Evolutionary conservation across 1,140 invertebrate genomes (phyloP), one percentile per base, ranked within the genome.

Genomic region (Heliconius hermathena): DNA sequence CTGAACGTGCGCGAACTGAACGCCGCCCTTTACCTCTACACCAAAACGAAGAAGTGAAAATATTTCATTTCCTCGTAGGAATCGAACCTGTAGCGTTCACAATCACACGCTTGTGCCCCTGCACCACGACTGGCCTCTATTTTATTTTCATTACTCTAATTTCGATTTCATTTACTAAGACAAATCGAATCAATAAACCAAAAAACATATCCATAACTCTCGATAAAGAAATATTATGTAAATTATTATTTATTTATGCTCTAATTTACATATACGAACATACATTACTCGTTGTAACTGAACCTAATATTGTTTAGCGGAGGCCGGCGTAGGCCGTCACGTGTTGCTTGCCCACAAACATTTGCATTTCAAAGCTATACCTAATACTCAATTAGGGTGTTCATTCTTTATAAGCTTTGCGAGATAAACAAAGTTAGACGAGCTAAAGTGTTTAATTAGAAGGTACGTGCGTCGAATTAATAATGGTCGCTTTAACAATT

Each of bases 321-420:
- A 70, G 46, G 70, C 76, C 57, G 77, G 52, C 57, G 74, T 73
- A 74, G 33, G 36, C 72, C 81, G 66, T 71, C 78, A 78, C 79
- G 78, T 82, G 81, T 80, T 91, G 88, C 86, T 83, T 85, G 83
- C 81, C 87, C 86, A 84, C 77, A 70, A 33, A 71, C 83, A 92
- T 92, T 91, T 89, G 88, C 90, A 92, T 92, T 81, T 88, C 90
- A 92, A 92, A 92, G 90, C 87, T 81, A 74, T 71, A 78, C 81
- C 85, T 87, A 84, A 83, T 84, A 86, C 85, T 84, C 88, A 86
- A 89, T 91, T 89, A 89, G 83, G 82, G 75, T 80, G 41, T 76
- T 75, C 80, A 54, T 81, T 74, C 79, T 81, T 81, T 78, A 81
- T 74, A 76, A 66, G 52, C 76, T 70, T 81, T 74, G 66, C 38